These are phyloP conservation scores for Xenentodon cancila DNA, from an alignment of 2,797 vertebrate species.

Conservation along the genomic window DNA sequence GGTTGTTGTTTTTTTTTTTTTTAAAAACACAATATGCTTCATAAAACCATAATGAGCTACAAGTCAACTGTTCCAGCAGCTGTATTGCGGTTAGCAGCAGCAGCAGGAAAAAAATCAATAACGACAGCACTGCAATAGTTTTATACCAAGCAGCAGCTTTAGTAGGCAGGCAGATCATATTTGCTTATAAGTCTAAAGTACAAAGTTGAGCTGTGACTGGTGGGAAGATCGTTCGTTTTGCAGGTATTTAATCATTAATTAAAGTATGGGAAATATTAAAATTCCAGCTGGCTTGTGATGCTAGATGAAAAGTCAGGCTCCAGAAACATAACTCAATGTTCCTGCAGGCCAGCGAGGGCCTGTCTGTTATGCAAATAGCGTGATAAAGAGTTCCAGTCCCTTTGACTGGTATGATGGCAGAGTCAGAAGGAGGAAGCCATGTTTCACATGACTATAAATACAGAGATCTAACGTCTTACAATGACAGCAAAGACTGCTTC, in stretches of 20 bases:
- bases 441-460: conserved; percentile 33
- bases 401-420: conserved; percentile 40
- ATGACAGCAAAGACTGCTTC: conserved; percentile 43
- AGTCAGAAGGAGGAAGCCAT: conserved; percentile 22
- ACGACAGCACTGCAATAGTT: too few species aligned
- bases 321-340: conserved; percentile 25
- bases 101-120: too few species aligned
- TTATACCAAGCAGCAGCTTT: background rate
- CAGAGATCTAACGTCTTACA: conserved; percentile 40
- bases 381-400: conserved; percentile 17
- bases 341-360: conserved; percentile 10
- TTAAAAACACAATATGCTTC: too few species aligned
- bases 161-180: background rate
- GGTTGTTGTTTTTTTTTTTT: too few species aligned
- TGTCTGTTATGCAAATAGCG: conserved; percentile 14
- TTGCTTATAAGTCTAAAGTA: conserved; percentile 1
- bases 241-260: background rate
- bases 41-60: too few species aligned
- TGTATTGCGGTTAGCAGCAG: too few species aligned
- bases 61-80: too few species aligned
- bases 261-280: background rate
- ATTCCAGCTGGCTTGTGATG: background rate
- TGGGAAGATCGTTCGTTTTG: background rate
- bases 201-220: background rate
- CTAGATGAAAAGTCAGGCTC: conserved; percentile 7